These are phyloP conservation scores for Uropetala carovei DNA, from an alignment of 2,888 invertebrate genomes.

Conservation along the genomic window DNA sequence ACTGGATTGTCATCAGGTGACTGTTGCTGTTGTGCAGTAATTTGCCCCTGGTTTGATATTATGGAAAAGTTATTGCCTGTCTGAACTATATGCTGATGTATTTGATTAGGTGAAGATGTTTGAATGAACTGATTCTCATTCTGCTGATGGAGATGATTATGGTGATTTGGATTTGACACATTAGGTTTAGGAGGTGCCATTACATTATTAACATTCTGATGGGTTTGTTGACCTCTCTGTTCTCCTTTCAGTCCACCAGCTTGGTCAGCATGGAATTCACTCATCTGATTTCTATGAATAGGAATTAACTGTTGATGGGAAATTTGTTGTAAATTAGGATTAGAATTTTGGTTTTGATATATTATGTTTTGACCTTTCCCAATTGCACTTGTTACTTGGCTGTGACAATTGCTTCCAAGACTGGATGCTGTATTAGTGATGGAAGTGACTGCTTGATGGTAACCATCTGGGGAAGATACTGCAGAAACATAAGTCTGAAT, in stretches of 20 bases:
- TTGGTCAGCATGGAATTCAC: not conserved
- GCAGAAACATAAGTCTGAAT: conserved; percentile 22
- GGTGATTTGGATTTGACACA: not conserved
- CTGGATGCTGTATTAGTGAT: conserved; percentile 22
- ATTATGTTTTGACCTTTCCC: conserved; percentile 12
- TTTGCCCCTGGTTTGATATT: not conserved
- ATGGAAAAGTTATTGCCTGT: conserved; percentile 24
- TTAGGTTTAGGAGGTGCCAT: not conserved
- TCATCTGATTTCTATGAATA: not conserved
- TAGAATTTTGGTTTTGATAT: conserved; percentile 29
- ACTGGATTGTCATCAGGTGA: conserved; percentile 77
- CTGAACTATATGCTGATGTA: conserved; percentile 42
- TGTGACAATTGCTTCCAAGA: not conserved
- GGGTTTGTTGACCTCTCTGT: not conserved
- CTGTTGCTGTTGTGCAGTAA: conserved; percentile 38
- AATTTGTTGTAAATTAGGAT: not conserved
- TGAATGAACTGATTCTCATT: conserved; percentile 33
- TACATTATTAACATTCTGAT: not conserved
- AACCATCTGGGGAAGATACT: conserved; percentile 34
- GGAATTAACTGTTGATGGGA: conserved; percentile 15
- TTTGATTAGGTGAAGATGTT: conserved; percentile 46
- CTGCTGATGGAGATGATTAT: conserved; percentile 33
- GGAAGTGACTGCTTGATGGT: conserved; percentile 36
- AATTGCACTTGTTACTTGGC: conserved; percentile 43
- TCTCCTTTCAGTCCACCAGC: conserved; percentile 3